Evolutionary conservation across 2,797 vertebrate genomes (phyloP), one percentile per base, ranked within the genome.

Genomic region (Onychomys torridus): DNA sequence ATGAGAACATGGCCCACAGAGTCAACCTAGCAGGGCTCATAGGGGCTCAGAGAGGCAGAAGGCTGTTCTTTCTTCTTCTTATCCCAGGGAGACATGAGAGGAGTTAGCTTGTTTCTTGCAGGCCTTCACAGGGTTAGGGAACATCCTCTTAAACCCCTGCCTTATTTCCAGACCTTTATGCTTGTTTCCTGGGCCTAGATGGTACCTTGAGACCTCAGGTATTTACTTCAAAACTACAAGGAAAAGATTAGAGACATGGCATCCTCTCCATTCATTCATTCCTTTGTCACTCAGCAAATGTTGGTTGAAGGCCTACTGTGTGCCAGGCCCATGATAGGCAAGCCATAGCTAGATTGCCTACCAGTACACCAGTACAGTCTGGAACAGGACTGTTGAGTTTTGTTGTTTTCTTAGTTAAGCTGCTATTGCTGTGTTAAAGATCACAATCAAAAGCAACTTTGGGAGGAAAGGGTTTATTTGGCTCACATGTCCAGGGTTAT

Each of bases 181-280:
- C n/a, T 81, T 65, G 14, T 92, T 89, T 6, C 29, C 17, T 59
- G 73, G 55, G 3, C 25, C n/a, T 84, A 27, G 52, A 67, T 88
- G 63, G 9, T 78, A 73, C 40, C 5, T 6, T 17, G 1, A 34
- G 37, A 83, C 16, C 16, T 43, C 55, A 11, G 40, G 2, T 34
- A 7, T 87, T 89, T 93, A 81, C 69, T 89, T 89, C 61, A 79
- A 85, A 89, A 93, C 57, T 46, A n/a, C 6, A 52, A 77, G 57
- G 76, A 71, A 69, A 88, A n/a, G 7, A 63, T 76, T 43, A 55
- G 43, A 67, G 63, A 63, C 40, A 29, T 57, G 49, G 2, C 19
- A 77, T 81, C 11, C 10, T 3, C 59, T 34, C 21, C 46, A 40
- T 43, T 65, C 32, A n/a, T 67, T 65, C 61, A 46, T 86, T 14